Conservation (phyloP, 2,888 invertebrate species). For the Himalopsyche kuldschensis region DNA sequence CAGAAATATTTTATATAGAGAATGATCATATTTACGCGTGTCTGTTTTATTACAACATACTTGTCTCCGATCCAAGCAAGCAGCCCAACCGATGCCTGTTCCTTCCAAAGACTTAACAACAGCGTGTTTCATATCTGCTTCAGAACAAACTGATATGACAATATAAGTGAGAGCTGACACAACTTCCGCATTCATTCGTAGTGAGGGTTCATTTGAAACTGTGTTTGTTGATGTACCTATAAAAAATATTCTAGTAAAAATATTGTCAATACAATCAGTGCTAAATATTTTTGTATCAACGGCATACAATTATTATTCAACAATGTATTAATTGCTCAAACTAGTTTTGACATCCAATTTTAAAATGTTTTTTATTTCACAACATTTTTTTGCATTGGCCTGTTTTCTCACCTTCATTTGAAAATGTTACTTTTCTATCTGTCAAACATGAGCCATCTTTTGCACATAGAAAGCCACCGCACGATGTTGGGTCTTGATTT, state of each 20-base stretch:
- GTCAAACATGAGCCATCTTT: slow-evolving; percentile 62
- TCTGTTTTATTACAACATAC: slow-evolving; percentile 47
- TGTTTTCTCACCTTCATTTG: slow-evolving; percentile 28
- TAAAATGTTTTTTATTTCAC: too few relatives aligned
- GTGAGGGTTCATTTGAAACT: slow-evolving; percentile 46
- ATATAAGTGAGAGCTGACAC: slow-evolving; percentile 67
- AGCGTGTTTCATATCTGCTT: slow-evolving; percentile 64
- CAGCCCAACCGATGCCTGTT: slow-evolving; percentile 65
- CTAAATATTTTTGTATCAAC: too few relatives aligned
- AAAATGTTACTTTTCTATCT: slow-evolving; percentile 36
- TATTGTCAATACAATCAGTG: too few relatives aligned
- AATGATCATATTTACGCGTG: too few relatives aligned
- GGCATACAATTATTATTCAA: too few relatives aligned
- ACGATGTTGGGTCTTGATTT: slow-evolving; percentile 44
- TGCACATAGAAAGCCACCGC: slow-evolving; percentile 72
- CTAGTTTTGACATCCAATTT: too few relatives aligned
- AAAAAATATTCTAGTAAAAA: not conserved
- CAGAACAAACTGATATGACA: slow-evolving; percentile 65
- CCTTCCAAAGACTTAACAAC: slow-evolving; percentile 66
- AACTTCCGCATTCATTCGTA: slow-evolving; percentile 60
- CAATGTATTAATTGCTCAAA: too few relatives aligned
- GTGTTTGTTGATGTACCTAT: slow-evolving; percentile 18
- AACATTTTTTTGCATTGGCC: not conserved
- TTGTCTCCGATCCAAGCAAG: slow-evolving; percentile 75
- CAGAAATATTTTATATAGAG: too few relatives aligned